phyloP scores from a whole-genome alignment of 2,113 vertebrate genomes.

The Cyanoramphus novaezelandiae region DNA sequence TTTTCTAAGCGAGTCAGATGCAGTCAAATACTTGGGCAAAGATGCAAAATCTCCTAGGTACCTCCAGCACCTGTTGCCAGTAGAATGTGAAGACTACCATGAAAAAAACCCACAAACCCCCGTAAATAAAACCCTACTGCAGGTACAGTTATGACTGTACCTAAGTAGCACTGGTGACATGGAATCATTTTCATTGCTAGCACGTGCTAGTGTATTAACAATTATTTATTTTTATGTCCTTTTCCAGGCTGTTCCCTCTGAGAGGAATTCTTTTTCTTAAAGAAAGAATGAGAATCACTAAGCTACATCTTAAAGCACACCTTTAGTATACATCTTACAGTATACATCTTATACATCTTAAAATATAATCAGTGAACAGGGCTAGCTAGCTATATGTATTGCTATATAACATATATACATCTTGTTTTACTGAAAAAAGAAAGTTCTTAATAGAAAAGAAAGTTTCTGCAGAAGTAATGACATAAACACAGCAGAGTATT shows the following conservation, averaged over 20 bases:
- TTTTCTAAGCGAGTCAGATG: neutral
- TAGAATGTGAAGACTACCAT: neutral
- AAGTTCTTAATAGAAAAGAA: neutral
- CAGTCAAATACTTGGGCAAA: neutral
- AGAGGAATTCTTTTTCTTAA: neutral
- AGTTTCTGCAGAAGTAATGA: neutral
- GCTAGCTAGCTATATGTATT: neutral
- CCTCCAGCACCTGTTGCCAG: neutral
- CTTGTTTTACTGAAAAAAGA: neutral
- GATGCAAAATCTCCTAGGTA: neutral
- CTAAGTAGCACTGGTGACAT: neutral
- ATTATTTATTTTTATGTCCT: neutral
- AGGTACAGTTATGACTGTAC: neutral
- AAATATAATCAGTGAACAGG: neutral
- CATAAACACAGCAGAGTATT: neutral
- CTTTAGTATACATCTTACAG: neutral
- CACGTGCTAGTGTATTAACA: neutral
- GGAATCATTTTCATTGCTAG: neutral
- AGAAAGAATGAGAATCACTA: neutral
- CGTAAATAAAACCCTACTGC: neutral
- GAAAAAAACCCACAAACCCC: accelerated
- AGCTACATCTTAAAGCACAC: neutral
- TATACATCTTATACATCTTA: neutral
- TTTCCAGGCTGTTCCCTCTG: neutral
- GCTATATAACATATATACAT: neutral